Base-by-base conservation (phyloP, 2,888 invertebrate species). In the Candidula unifasciata region DNA sequence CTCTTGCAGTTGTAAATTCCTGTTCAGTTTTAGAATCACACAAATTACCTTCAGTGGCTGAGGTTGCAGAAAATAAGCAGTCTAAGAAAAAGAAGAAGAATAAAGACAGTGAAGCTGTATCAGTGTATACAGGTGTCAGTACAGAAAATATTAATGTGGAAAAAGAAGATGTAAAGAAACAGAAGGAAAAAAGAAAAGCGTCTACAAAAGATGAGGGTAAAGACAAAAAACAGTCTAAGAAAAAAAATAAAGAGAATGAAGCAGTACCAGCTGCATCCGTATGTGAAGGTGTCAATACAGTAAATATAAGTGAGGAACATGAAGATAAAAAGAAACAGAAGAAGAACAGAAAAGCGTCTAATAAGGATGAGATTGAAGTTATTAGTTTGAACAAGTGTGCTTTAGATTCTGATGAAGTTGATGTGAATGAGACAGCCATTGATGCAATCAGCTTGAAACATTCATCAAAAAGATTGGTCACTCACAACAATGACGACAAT, bases 311-410 rank as follows among this genome's bases (percentile, higher is more conserved):
- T 52, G 71, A 21, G 8, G 77, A 24, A 52, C 21, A 71, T 21
- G 80, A 71, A 71, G 71, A 33, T 16, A 71, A 64, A 24, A 37
- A 68, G 52, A 80, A 81, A 79, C 77, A 69, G 81, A 79, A 83
- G 44, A 83, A 64, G 8, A 85, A 69, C 77, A 69, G 64, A 81
- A 64, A 64, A 33, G n/a, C 80, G 21, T 64, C 66, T 66, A 37
- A 77, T n/a, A 77, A 78, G 24, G 52, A 78, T 77, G 73, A 79
- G 77, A 2, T 52, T 52, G 44, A 44, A 27, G 73, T 8, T 24
- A 57, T 33, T 18, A 33, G 33, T 18, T 30, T 3, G 3, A 6
- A n/a, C 33, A 10, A 0, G 30, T 6, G 6, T 52, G 60, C 5
- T 57, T 2, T 21, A 44, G 13, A 5, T n/a, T 24, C 66, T 71